These are phyloP conservation scores for Drosophila neocordata DNA, from an alignment of 1,140 invertebrate genomes.

Conservation along the genomic window DNA sequence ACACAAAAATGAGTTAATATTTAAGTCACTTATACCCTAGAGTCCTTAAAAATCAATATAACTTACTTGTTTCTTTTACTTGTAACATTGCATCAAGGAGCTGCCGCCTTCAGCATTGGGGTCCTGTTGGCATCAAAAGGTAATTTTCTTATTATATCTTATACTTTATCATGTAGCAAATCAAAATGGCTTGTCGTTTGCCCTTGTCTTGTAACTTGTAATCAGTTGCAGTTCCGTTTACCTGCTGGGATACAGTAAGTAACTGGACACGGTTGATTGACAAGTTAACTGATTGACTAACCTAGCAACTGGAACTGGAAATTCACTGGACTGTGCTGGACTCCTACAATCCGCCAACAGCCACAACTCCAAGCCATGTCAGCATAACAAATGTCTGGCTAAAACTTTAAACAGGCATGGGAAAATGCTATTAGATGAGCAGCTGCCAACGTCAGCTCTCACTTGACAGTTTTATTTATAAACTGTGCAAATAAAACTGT, in stretches of 20 bases:
- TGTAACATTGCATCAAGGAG: no score
- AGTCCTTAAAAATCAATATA: no score
- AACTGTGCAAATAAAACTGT: constrained; percentile 79
- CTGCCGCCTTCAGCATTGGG: no score
- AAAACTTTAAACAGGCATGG: constrained; percentile 50
- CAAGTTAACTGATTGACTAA: constrained; percentile 57
- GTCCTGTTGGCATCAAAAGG: no score
- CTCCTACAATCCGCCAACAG: neutral
- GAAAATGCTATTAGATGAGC: constrained; percentile 62
- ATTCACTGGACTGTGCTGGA: constrained; percentile 28
- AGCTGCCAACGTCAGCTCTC: constrained; percentile 64
- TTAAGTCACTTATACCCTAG: no score
- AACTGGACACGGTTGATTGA: constrained; percentile 37
- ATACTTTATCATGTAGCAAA: neutral
- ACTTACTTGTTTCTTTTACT: no score
- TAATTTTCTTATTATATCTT: no score
- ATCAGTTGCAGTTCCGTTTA: constrained; percentile 52
- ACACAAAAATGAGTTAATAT: no score
- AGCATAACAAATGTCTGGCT: constrained; percentile 52
- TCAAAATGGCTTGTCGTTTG: neutral
- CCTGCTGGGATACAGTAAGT: constrained; percentile 61
- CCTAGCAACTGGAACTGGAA: constrained; percentile 39
- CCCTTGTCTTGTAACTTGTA: constrained; percentile 34
- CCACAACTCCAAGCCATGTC: constrained; percentile 7
- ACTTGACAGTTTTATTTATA: constrained; percentile 78